Evolutionary conservation across 2,797 vertebrate genomes (phyloP).

Genomic region (Pelobates cultripes): DNA sequence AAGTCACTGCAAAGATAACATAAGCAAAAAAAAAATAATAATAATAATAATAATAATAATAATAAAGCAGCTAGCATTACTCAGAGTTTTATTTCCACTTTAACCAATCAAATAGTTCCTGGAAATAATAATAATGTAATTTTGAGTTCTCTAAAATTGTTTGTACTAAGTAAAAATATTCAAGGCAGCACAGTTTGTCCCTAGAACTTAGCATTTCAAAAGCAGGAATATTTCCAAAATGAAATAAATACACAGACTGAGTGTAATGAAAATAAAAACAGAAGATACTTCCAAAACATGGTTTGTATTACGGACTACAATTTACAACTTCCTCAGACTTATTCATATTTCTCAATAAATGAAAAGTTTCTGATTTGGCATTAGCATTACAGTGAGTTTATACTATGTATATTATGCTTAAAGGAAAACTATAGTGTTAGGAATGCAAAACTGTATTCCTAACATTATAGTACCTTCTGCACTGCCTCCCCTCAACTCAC

Average conservation of each 20-base stretch:
- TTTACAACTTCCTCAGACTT: conserved; percentile 10
- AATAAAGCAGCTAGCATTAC: background rate
- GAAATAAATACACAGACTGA: conserved; percentile 35
- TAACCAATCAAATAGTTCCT: background rate
- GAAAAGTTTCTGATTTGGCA: conserved; percentile 28
- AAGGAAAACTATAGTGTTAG: no score
- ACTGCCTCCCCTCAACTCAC: no score
- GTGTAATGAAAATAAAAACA: conserved; percentile 36
- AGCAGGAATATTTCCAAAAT: conserved; percentile 28
- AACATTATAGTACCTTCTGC: no score
- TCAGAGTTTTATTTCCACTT: background rate
- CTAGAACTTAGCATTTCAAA: conserved; percentile 34
- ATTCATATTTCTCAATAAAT: conserved; percentile 25
- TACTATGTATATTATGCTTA: background rate
- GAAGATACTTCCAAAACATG: conserved; percentile 31
- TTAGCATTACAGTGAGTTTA: background rate
- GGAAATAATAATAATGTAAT: conserved; percentile 16
- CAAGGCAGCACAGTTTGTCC: conserved; percentile 30
- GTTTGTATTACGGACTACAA: conserved; percentile 37
- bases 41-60: background rate
- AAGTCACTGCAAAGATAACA: no score
- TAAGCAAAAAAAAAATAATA: no score
- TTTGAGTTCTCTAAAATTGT: conserved; percentile 14
- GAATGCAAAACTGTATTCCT: no score
- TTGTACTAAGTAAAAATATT: conserved; percentile 19